Conservation (phyloP, 2,888 invertebrate genomes). For the Morinoia aosen region DNA sequence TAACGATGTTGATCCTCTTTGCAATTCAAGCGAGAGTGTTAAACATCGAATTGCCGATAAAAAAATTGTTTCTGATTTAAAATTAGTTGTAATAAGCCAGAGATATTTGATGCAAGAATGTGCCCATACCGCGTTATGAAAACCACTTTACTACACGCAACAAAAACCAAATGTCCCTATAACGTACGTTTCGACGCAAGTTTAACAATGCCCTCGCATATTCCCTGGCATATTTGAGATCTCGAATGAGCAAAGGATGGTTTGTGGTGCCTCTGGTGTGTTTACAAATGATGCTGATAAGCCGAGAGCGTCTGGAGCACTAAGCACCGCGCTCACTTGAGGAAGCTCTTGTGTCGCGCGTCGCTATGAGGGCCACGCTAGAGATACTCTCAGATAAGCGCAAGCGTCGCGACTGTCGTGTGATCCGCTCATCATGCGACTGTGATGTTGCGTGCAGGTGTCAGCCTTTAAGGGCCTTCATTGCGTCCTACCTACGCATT, state of each 20-base stretch:
- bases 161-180: no score
- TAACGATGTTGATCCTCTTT: no score
- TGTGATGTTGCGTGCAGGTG: not conserved
- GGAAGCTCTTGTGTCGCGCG: constrained; percentile 1
- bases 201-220: not conserved
- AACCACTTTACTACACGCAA: no score
- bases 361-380: not conserved
- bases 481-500: no score
- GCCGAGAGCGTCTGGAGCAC: constrained; percentile 1
- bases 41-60: no score
- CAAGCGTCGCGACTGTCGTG: not conserved
- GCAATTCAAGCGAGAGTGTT: no score
- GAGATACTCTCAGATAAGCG: not conserved
- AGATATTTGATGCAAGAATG: no score
- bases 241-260: not conserved
- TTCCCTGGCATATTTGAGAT: not conserved
- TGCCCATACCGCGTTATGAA: no score
- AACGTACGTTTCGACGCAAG: not conserved
- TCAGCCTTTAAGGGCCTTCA: no score
- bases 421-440: not conserved
- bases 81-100: no score
- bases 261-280: constrained; percentile 8
- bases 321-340: not conserved
- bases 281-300: constrained; percentile 45
- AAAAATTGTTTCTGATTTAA: no score